Evolutionary conservation across 2,888 invertebrate species (phyloP).

Genomic region (Agapostemon virescens): DNA sequence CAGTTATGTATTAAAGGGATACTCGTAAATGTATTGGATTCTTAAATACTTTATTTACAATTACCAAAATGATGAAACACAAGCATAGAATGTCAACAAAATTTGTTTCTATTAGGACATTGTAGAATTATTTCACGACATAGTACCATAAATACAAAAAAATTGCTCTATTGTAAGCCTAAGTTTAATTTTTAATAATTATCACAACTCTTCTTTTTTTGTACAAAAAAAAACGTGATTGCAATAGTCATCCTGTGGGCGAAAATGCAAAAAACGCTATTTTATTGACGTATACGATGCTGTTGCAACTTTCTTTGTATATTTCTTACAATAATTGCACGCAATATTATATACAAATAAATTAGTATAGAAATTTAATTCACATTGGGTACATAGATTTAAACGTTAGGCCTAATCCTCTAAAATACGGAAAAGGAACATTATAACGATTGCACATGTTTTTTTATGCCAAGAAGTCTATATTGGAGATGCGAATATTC

Average conservation of each 20-base stretch:
- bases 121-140: slow-evolving; percentile 22
- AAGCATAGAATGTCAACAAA: slow-evolving; percentile 23
- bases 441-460: slow-evolving; percentile 20
- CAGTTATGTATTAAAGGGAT: background rate
- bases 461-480: slow-evolving; percentile 17
- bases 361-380: slow-evolving; percentile 20
- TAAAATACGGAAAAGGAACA: slow-evolving; percentile 50
- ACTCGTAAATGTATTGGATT: background rate
- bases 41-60: slow-evolving; percentile 39
- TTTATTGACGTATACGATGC: background rate
- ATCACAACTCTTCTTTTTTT: slow-evolving; percentile 5
- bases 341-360: slow-evolving; percentile 21
- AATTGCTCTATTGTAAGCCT: background rate
- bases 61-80: slow-evolving; percentile 24
- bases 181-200: slow-evolving; percentile 14
- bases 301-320: slow-evolving; percentile 23
- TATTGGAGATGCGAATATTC: slow-evolving; percentile 28
- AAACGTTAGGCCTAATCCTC: slow-evolving; percentile 27
- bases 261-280: slow-evolving; percentile 30
- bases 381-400: background rate
- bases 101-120: slow-evolving; percentile 6
- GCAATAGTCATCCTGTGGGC: slow-evolving; percentile 11
- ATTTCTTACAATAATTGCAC: slow-evolving; percentile 16
- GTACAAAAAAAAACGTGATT: slow-evolving; percentile 13
- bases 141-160: background rate